Evolutionary conservation across 2,113 vertebrate genomes (phyloP).

Genomic region (Sorex araneus): DNA sequence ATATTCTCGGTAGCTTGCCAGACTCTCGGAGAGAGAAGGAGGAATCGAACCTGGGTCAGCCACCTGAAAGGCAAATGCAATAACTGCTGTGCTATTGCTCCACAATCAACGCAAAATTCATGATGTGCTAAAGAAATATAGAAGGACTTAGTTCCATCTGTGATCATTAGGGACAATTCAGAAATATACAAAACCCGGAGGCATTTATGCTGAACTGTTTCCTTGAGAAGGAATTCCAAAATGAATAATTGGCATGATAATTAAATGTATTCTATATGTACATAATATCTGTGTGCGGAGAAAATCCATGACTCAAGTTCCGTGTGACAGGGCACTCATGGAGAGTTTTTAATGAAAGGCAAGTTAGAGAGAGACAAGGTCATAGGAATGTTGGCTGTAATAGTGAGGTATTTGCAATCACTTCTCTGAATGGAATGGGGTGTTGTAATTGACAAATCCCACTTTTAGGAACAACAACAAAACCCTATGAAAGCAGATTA

Average conservation of each 20-base stretch:
- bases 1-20: no score
- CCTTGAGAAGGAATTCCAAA: background rate
- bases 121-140: background rate
- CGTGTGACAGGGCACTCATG: background rate
- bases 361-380: background rate
- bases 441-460: background rate
- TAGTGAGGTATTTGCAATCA: background rate
- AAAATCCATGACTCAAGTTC: background rate
- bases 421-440: background rate
- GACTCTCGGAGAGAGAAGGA: no score
- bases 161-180: background rate
- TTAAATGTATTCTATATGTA: background rate
- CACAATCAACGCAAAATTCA: background rate
- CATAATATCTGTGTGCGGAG: background rate
- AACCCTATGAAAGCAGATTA: background rate
- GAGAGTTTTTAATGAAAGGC: background rate
- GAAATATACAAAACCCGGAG: background rate
- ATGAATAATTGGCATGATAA: background rate
- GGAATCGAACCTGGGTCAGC: no score
- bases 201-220: background rate
- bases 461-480: background rate
- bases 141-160: background rate
- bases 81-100: no score
- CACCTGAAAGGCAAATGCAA: no score
- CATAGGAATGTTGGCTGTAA: background rate